These are phyloP conservation scores for Pocillopora meandrina DNA, from an alignment of 92 coral and sea anemone species.

Conservation along the genomic window DNA sequence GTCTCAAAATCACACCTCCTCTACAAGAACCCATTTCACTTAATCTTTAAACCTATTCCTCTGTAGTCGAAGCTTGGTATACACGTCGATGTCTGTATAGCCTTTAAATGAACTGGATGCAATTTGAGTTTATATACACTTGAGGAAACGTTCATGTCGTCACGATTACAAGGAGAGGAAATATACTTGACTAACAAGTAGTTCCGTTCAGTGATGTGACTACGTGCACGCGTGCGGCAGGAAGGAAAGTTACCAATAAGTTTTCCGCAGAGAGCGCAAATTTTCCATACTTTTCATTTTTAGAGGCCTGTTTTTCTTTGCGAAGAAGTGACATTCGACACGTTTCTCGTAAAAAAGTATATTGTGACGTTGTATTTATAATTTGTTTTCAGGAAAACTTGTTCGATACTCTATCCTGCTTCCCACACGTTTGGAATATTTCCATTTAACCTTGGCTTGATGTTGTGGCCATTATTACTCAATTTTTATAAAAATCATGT, in stretches of 20 bases:
- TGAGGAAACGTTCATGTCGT: slow-evolving; percentile 9
- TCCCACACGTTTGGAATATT: too few species aligned
- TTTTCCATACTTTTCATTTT: neutral
- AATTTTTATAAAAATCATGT: too few species aligned
- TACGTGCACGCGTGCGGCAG: neutral
- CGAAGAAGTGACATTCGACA: neutral
- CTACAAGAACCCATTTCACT: neutral
- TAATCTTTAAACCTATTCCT: slow-evolving; percentile 18
- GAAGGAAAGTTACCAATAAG: neutral
- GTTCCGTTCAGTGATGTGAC: neutral
- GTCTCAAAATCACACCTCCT: neutral
- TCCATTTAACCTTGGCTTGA: too few species aligned
- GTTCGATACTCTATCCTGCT: too few species aligned
- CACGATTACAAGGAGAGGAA: slow-evolving; percentile 8
- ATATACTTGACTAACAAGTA: slow-evolving; percentile 12
- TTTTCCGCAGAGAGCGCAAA: neutral
- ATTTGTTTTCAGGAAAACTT: too few species aligned
- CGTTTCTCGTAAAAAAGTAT: too few species aligned
- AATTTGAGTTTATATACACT: neutral
- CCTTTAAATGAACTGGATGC: neutral
- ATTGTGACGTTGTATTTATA: too few species aligned
- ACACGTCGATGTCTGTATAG: neutral
- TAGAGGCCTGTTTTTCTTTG: neutral
- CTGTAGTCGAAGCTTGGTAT: slow-evolving; percentile 24
- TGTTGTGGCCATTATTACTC: too few species aligned